Conservation (phyloP, 2,113 vertebrate species). For the Podilymbus podiceps region DNA sequence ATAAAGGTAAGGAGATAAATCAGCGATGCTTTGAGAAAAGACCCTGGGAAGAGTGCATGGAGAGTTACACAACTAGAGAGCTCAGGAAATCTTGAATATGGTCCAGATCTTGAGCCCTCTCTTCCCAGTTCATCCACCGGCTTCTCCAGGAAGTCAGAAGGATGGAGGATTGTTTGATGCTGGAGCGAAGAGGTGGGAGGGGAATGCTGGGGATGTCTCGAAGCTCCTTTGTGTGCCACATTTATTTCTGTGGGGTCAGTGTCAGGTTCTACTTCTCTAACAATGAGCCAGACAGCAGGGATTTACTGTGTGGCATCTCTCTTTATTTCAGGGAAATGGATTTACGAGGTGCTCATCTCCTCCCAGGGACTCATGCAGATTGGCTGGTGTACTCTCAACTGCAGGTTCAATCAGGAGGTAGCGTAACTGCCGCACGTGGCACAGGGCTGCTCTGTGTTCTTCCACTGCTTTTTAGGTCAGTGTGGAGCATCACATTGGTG, state of each 20-base stretch:
- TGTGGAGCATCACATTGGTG: not conserved
- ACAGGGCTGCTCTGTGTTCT: not conserved
- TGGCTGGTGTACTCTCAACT: slow-evolving; percentile 96
- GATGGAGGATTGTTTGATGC: not conserved
- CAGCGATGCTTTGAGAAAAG: not conserved
- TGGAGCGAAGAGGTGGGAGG: not conserved
- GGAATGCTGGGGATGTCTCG: not conserved
- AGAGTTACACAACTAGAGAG: not conserved
- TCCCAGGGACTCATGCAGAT: slow-evolving; percentile 99
- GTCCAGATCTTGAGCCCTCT: not conserved
- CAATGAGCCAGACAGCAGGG: not conserved
- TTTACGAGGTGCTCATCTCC: slow-evolving; percentile 97
- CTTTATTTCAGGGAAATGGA: slow-evolving; percentile 88
- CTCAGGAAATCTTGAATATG: not conserved
- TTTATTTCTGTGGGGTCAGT: not conserved
- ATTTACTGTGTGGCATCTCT: not conserved
- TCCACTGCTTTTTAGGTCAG: not conserved
- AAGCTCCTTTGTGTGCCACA: not conserved
- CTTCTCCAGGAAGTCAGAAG: not conserved
- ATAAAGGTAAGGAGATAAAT: slow-evolving; percentile 82
- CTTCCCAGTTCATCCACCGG: not conserved
- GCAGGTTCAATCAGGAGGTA: slow-evolving; percentile 99
- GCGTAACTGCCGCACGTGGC: not conserved
- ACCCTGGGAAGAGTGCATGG: not conserved
- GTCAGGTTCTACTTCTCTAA: not conserved